These are phyloP conservation scores for Onychostoma macrolepis DNA, from an alignment of 2,113 vertebrate genomes.

Conservation along the genomic window DNA sequence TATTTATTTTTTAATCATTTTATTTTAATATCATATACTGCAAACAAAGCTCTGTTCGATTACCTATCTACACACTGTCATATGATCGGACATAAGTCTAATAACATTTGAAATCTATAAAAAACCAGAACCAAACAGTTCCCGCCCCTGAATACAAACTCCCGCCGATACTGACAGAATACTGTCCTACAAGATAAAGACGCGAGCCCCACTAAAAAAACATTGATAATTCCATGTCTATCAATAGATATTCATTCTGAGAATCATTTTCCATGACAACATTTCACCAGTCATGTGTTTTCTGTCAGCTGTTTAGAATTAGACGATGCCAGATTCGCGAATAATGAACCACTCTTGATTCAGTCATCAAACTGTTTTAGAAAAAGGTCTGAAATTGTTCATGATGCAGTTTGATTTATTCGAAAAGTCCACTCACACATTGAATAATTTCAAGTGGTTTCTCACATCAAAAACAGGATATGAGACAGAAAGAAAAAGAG, in stretches of 20 bases:
- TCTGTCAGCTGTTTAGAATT: neutral
- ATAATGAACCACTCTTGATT: neutral
- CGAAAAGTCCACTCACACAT: neutral
- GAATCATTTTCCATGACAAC: neutral
- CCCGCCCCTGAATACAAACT: too few species aligned
- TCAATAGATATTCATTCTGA: neutral
- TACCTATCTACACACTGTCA: neutral
- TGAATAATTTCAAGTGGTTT: neutral
- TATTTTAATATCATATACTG: too few species aligned
- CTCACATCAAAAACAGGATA: neutral
- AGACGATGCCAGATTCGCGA: neutral
- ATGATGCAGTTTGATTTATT: neutral
- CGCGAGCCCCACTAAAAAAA: neutral
- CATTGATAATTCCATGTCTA: too few species aligned
- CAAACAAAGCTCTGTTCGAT: too few species aligned
- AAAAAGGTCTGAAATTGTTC: neutral
- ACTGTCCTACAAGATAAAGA: neutral
- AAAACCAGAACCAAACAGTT: neutral
- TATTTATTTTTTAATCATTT: too few species aligned
- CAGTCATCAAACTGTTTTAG: neutral
- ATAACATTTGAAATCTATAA: too few species aligned
- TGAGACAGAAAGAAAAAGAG: neutral
- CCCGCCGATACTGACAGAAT: neutral
- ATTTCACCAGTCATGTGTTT: neutral
- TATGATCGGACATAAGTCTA: too few species aligned